A percentile compares a stretch with the other conserved stretches of the same genome.
Conservation (phyloP, 2,113 vertebrate species). For the Onychostoma macrolepis region DNA sequence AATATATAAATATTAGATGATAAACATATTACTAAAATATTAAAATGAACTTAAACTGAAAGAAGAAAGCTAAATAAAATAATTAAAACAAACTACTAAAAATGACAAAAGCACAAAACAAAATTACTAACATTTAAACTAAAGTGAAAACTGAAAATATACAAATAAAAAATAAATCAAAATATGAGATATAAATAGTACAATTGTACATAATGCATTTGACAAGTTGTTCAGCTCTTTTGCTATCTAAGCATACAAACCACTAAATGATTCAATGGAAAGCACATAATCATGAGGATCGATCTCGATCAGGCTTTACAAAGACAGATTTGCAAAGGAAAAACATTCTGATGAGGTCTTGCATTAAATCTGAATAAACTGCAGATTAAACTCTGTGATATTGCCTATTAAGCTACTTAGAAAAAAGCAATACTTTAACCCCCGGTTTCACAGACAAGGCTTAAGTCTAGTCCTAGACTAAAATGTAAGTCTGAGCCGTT, state of each 20-base stretch:
- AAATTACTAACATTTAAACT: not conserved
- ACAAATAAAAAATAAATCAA: not conserved
- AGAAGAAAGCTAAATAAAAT: not conserved
- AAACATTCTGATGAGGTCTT: not conserved
- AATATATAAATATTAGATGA: not conserved
- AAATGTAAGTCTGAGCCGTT: too few species aligned
- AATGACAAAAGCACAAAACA: not conserved
- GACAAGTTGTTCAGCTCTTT: not conserved
- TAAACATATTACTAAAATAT: not conserved
- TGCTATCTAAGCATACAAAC: not conserved
- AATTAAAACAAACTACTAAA: not conserved
- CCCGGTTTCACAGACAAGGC: too few species aligned
- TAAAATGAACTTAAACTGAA: not conserved
- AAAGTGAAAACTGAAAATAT: not conserved
- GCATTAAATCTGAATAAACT: not conserved
- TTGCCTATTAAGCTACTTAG: not conserved
- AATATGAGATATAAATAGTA: not conserved
- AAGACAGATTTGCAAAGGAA: not conserved
- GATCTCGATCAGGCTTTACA: not conserved
- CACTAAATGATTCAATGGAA: not conserved
- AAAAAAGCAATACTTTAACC: not conserved
- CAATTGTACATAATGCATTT: not conserved
- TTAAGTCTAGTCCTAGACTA: too few species aligned
- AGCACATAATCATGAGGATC: not conserved
- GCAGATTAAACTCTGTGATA: not conserved